phyloP scores from a whole-genome alignment of 1,140 invertebrate genomes.

The Micrasema minimum region DNA sequence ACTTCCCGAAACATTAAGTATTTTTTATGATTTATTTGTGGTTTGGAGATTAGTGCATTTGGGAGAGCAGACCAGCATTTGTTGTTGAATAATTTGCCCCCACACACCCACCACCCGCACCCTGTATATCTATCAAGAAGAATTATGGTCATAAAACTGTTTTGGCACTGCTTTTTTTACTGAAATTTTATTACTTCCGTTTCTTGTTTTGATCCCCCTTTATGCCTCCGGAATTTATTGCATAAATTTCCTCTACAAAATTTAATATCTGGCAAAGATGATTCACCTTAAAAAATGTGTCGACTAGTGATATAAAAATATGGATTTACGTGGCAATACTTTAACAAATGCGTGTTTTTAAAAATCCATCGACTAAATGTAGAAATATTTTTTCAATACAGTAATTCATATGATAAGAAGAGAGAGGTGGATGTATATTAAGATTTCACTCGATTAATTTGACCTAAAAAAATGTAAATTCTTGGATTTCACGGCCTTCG shows the following conservation, averaged over 20 bases:
- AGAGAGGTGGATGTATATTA: no score
- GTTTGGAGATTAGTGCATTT: no score
- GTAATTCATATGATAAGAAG: no score
- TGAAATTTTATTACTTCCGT: constrained; percentile 45
- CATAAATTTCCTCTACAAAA: constrained; percentile 18
- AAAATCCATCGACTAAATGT: no score
- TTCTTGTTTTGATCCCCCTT: constrained; percentile 46
- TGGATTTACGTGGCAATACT: background rate
- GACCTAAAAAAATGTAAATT: no score
- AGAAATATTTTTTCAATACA: no score
- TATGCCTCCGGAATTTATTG: constrained; percentile 25
- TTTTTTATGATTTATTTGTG: no score
- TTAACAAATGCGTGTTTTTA: no score
- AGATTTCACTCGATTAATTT: no score
- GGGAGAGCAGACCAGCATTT: background rate
- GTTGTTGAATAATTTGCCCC: constrained; percentile 2
- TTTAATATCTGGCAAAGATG: constrained; percentile 22
- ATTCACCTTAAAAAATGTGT: constrained; percentile 19
- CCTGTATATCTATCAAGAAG: constrained; percentile 12
- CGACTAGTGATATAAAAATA: constrained; percentile 25
- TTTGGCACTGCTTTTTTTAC: constrained; percentile 36
- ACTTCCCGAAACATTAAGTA: no score
- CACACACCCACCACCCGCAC: background rate
- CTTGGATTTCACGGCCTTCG: no score
- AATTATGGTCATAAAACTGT: constrained; percentile 31